These are phyloP conservation scores for human DNA, from an alignment of 2,113 vertebrate species.

Conservation along the genomic window DNA sequence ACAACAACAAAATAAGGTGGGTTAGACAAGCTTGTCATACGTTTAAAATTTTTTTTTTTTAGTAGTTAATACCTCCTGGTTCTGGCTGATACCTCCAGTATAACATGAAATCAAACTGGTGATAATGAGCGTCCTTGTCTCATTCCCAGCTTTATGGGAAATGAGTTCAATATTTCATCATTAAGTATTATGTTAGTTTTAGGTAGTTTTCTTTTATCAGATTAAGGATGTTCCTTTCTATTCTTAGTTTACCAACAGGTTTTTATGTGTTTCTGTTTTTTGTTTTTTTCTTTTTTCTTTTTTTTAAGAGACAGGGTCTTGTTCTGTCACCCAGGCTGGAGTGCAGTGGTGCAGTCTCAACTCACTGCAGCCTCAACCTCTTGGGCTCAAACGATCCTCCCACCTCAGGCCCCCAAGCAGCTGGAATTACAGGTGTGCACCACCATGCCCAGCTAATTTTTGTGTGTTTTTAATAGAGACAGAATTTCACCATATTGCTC, in stretches of 20 bases:
- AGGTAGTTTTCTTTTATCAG: background rate
- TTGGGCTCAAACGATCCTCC: too few relatives aligned
- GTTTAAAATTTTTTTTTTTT: background rate
- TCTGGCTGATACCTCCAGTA: background rate
- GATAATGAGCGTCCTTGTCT: background rate
- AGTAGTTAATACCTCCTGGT: background rate
- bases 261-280: background rate
- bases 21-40: background rate
- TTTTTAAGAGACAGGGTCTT: too few relatives aligned
- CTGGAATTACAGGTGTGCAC: too few relatives aligned
- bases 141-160: background rate
- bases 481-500: too few relatives aligned
- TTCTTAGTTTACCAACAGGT: background rate
- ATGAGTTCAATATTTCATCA: background rate
- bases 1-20: too few relatives aligned
- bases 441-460: too few relatives aligned
- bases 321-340: too few relatives aligned
- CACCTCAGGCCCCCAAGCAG: too few relatives aligned
- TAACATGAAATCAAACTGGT: background rate
- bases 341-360: too few relatives aligned
- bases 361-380: too few relatives aligned
- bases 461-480: too few relatives aligned
- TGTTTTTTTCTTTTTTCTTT: too few relatives aligned
- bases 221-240: background rate
- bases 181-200: background rate